These are phyloP conservation scores for Caenorhabditis virilis DNA, from an alignment of 2,888 invertebrate genomes.

Conservation along the genomic window DNA sequence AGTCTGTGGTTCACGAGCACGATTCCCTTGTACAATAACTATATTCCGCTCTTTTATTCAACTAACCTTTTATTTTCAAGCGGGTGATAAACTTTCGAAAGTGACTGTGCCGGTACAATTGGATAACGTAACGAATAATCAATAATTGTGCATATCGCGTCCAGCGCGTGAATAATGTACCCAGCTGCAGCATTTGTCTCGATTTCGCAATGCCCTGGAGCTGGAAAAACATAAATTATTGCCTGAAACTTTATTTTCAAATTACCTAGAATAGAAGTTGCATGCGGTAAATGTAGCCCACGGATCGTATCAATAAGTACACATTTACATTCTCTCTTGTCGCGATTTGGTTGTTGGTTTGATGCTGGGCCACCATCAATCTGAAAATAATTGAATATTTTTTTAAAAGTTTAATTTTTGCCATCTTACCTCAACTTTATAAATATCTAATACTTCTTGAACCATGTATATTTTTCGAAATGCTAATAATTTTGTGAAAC, in stretches of 20 bases:
- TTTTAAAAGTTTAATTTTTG: not conserved
- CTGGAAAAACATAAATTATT: slow-evolving; percentile 4
- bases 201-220: slow-evolving; percentile 75
- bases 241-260: not conserved
- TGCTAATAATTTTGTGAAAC: slow-evolving; percentile 1
- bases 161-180: slow-evolving; percentile 82
- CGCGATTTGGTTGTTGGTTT: slow-evolving; percentile 3
- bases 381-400: slow-evolving; percentile 9
- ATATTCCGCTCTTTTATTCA: no score
- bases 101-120: slow-evolving; percentile 70
- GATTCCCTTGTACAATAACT: no score
- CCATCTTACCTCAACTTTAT: slow-evolving; percentile 22
- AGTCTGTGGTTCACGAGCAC: no score
- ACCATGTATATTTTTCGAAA: slow-evolving; percentile 16
- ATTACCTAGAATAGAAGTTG: slow-evolving; percentile 34
- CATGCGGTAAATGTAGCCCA: slow-evolving; percentile 52
- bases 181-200: slow-evolving; percentile 85
- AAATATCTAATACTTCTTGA: slow-evolving; percentile 30
- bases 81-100: slow-evolving; percentile 13
- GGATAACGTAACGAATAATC: slow-evolving; percentile 86
- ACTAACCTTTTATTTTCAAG: slow-evolving; percentile 25
- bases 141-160: slow-evolving; percentile 82
- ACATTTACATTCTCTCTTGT: slow-evolving; percentile 23
- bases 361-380: slow-evolving; percentile 40
- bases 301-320: slow-evolving; percentile 50